Percentiles rank a stretch among this genome's conserved stretches.
These are phyloP conservation scores for Poeciliopsis occidentalis DNA, from an alignment of 2,113 vertebrate genomes.

Conservation along the genomic window DNA sequence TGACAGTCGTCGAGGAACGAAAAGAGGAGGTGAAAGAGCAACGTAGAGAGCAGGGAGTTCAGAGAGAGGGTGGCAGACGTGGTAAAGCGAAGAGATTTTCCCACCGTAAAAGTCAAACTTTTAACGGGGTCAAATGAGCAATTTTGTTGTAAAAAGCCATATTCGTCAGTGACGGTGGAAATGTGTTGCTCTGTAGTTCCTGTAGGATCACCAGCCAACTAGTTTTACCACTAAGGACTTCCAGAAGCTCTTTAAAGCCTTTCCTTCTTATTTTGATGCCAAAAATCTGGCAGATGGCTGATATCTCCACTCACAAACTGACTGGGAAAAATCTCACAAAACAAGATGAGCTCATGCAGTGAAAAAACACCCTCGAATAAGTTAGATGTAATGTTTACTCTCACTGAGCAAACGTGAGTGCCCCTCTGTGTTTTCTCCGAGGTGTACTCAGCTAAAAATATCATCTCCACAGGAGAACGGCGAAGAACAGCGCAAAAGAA, in stretches of 20 bases:
- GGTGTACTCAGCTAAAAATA: constrained; percentile 57
- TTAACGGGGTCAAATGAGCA: constrained; percentile 62
- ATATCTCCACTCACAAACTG: constrained; percentile 39
- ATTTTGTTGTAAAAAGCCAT: constrained; percentile 17
- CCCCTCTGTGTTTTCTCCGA: constrained; percentile 39
- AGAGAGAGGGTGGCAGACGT: constrained; percentile 26
- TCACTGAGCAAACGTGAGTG: constrained; percentile 30
- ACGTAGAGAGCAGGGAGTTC: constrained; percentile 20
- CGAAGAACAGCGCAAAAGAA: constrained; percentile 24
- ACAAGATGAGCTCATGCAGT: constrained; percentile 38
- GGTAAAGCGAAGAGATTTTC: constrained; percentile 29
- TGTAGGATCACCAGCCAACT: constrained; percentile 36
- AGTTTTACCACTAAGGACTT: constrained; percentile 34
- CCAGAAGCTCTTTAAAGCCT: constrained; percentile 50
- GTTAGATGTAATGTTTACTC: constrained; percentile 36
- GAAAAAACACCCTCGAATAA: constrained; percentile 29
- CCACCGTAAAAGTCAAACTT: constrained; percentile 44
- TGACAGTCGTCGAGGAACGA: neutral
- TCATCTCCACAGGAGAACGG: constrained; percentile 22
- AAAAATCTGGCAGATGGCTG: constrained; percentile 54
- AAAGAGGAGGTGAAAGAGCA: constrained; percentile 18
- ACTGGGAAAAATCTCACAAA: constrained; percentile 43
- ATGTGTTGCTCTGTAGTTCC: constrained; percentile 21
- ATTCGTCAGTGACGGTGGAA: constrained; percentile 47
- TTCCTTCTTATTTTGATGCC: neutral